phyloP scores from a whole-genome alignment of 64 coral and sea anemone species.

The Pachyseris speciosa region DNA sequence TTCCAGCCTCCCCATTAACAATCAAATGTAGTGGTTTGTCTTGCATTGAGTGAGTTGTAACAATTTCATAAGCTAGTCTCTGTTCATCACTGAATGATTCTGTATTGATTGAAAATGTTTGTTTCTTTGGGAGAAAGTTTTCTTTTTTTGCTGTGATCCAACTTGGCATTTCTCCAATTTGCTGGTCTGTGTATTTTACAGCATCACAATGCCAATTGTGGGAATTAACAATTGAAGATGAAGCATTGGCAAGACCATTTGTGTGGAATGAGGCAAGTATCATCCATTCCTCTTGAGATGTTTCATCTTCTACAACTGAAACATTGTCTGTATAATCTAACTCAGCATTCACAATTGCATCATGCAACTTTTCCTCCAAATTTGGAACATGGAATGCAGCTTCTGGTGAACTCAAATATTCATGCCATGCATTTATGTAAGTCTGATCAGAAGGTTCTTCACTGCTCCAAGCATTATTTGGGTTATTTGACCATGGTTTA shows the following conservation, averaged over 20 bases:
- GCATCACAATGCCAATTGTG: constrained; percentile 38
- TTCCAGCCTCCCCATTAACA: background rate
- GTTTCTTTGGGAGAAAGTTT: background rate
- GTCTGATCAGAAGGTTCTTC: constrained; percentile 18
- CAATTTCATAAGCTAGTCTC: too few species aligned
- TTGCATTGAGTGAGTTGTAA: too few species aligned
- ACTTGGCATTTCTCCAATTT: constrained; percentile 50
- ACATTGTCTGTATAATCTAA: too few species aligned
- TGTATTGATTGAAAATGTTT: background rate
- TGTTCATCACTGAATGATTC: too few species aligned
- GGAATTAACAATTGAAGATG: background rate
- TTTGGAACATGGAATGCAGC: too few species aligned
- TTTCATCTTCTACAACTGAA: too few species aligned
- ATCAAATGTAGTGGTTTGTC: constrained; percentile 24
- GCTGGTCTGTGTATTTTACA: constrained; percentile 29
- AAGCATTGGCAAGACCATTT: constrained; percentile 11
- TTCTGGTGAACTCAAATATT: constrained; percentile 13
- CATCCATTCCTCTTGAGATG: too few species aligned
- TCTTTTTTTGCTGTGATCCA: constrained; percentile 40
- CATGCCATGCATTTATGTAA: constrained; percentile 24
- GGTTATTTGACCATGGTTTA: constrained; percentile 17
- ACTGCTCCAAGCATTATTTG: constrained; percentile 17
- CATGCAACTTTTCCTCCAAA: too few species aligned
- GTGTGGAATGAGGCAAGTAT: constrained; percentile 20
- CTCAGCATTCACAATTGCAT: too few species aligned